Evolutionary conservation across 2,113 vertebrate genomes (phyloP).

Genomic region (Hirundichthys speculiger): DNA sequence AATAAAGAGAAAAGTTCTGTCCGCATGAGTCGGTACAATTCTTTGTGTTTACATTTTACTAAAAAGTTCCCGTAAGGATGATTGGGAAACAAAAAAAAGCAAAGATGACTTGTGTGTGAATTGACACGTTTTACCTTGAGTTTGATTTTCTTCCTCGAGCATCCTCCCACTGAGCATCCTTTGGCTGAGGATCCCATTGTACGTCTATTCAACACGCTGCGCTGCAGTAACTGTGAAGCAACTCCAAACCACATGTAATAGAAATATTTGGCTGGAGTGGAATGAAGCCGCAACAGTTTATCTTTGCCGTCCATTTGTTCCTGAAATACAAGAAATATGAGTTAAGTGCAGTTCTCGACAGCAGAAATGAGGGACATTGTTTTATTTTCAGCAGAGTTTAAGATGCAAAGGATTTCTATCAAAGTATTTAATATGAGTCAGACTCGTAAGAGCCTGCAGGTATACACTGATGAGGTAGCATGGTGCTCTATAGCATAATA

Average conservation of each 20-base stretch:
- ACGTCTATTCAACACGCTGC: constrained; percentile 16
- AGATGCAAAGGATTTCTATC: no score
- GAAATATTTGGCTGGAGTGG: constrained; percentile 29
- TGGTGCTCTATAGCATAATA: no score
- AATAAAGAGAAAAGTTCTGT: neutral
- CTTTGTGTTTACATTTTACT: neutral
- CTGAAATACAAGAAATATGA: constrained; percentile 60
- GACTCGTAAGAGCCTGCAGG: no score
- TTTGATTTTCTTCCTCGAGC: constrained; percentile 47
- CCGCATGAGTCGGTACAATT: no score
- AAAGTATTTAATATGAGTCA: no score
- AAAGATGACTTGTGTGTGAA: constrained; percentile 5
- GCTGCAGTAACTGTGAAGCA: constrained; percentile 46
- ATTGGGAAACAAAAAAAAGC: neutral
- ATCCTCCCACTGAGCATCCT: constrained; percentile 54
- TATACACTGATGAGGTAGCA: no score
- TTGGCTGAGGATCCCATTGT: constrained; percentile 63
- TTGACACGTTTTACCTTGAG: constrained; percentile 68
- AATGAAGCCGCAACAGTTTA: constrained; percentile 36
- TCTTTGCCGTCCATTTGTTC: constrained; percentile 70
- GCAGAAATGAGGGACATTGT: neutral
- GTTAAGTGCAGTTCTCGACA: neutral
- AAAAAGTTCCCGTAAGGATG: neutral
- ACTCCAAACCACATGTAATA: constrained; percentile 23
- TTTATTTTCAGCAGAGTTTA: no score